These are phyloP conservation scores for Blastobasis adustella DNA, from an alignment of 2,888 invertebrate species.

Conservation along the genomic window DNA sequence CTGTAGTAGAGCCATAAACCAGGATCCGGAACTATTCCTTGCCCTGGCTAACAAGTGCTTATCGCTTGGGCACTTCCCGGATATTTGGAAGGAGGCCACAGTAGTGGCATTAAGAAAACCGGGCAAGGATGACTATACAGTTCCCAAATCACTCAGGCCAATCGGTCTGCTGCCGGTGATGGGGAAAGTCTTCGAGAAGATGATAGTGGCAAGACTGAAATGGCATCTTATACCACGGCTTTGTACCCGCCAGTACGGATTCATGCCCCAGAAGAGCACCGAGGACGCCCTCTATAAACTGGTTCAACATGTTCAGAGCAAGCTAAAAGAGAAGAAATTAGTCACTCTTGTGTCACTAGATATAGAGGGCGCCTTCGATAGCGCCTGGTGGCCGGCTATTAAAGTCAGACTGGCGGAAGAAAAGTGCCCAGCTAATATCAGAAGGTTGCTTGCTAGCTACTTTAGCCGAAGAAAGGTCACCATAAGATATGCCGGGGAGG, in stretches of 20 bases:
- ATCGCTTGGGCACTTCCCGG: conserved; percentile 10
- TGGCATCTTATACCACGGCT: background rate
- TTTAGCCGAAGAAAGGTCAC: background rate
- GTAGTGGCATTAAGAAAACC: conserved; percentile 16
- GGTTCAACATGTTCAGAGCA: background rate
- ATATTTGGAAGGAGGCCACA: conserved; percentile 13
- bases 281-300: no score
- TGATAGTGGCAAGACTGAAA: background rate
- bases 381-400: background rate
- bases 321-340: background rate
- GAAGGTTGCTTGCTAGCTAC: background rate
- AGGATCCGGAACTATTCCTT: conserved; percentile 8
- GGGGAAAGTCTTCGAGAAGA: conserved; percentile 5
- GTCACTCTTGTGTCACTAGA: background rate
- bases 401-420: background rate
- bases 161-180: conserved; percentile 17
- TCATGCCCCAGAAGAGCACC: no score
- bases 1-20: conserved; percentile 9
- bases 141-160: conserved; percentile 15
- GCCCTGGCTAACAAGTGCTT: conserved; percentile 15
- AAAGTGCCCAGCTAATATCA: background rate
- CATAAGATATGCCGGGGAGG: conserved; percentile 1
- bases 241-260: no score
- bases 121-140: conserved; percentile 13
- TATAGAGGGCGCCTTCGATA: background rate